Evolutionary conservation across 2,113 vertebrate species (phyloP).

Genomic region (Cromileptes altivelis): DNA sequence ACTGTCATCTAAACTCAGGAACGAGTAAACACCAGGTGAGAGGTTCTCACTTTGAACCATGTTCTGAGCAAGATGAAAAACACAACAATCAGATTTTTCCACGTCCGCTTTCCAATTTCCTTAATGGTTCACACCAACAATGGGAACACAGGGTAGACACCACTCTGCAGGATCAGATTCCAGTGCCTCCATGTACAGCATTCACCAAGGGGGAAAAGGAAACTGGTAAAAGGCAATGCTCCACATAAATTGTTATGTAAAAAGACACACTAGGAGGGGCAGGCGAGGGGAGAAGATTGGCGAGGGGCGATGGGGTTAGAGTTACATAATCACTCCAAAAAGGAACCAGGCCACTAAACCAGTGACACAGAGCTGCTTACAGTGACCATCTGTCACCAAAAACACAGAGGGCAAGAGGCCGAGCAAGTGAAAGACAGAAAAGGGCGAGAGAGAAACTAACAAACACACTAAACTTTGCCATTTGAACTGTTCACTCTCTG

Average conservation of each 20-base stretch:
- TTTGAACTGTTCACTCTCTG: conserved; percentile 1
- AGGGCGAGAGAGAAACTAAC: conserved; percentile 17
- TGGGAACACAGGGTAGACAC: conserved; percentile 3
- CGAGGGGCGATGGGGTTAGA: conserved; percentile 51
- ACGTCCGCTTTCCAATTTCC: not conserved
- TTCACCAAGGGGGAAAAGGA: not conserved
- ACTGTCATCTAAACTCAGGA: conserved; percentile 23
- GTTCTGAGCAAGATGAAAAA: not conserved
- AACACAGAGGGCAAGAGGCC: conserved; percentile 35
- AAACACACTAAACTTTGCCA: conserved; percentile 20
- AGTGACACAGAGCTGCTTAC: conserved; percentile 71
- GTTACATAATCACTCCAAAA: conserved; percentile 76
- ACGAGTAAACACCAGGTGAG: conserved; percentile 28
- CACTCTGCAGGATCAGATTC: not conserved
- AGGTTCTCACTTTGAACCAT: conserved; percentile 20
- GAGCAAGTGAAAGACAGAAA: conserved; percentile 20
- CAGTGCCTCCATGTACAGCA: conserved; percentile 6
- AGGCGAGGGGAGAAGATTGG: conserved; percentile 31
- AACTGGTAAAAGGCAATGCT: conserved; percentile 29
- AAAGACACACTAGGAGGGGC: conserved; percentile 51
- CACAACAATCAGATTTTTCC: not conserved
- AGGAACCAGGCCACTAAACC: conserved; percentile 78
- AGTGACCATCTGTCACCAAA: conserved; percentile 74
- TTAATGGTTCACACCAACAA: conserved; percentile 12
- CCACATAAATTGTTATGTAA: conserved; percentile 68